These are phyloP conservation scores for Lophochroa leadbeateri DNA, from an alignment of 2,113 vertebrate genomes.

Conservation along the genomic window DNA sequence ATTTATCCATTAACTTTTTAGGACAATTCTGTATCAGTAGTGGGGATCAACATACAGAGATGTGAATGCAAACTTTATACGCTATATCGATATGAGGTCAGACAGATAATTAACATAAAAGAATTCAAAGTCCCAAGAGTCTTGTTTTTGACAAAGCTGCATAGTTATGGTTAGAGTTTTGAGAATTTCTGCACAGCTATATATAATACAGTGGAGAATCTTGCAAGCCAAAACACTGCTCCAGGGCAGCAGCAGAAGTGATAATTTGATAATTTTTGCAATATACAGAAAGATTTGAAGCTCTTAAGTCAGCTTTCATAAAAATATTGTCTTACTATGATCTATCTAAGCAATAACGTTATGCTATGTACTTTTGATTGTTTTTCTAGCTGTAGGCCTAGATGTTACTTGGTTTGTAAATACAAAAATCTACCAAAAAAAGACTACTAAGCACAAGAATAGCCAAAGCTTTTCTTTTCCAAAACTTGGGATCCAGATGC, in stretches of 20 bases:
- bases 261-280: neutral
- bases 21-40: neutral
- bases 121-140: neutral
- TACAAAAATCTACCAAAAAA: neutral
- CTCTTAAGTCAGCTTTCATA: neutral
- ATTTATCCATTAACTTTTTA: neutral
- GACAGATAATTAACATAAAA: neutral
- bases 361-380: neutral
- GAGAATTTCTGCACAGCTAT: neutral
- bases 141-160: neutral
- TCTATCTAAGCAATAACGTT: neutral
- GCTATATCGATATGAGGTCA: neutral
- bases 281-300: neutral
- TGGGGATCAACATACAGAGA: rapidly evolving
- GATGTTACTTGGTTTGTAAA: neutral
- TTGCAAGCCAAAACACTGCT: neutral
- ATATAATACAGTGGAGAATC: neutral
- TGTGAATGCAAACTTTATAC: neutral
- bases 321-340: neutral
- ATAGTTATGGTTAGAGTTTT: neutral
- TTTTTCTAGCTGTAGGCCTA: neutral
- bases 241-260: neutral
- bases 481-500: neutral
- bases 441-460: neutral
- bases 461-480: neutral